Evolutionary conservation across 2,888 invertebrate species (phyloP).

Genomic region (Eupithecia insigniata): DNA sequence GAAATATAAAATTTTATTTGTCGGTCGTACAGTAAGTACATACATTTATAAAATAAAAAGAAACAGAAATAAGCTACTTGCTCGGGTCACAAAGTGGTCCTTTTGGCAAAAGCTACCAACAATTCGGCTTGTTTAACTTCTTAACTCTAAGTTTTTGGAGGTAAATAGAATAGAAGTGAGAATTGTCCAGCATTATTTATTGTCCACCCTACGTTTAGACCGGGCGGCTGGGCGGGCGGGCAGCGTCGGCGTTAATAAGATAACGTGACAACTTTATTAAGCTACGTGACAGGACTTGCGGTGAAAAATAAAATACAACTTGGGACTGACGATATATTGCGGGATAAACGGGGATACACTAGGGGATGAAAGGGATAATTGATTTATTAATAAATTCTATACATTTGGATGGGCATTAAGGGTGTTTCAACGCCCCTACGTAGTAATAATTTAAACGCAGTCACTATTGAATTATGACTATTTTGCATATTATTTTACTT

Average conservation of each 20-base stretch:
- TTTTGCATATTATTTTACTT: background rate
- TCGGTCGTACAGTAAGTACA: too few relatives aligned
- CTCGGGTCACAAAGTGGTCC: too few relatives aligned
- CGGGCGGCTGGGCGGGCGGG: slow-evolving; percentile 27
- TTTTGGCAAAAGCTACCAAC: too few relatives aligned
- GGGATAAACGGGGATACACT: slow-evolving; percentile 14
- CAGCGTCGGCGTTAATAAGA: slow-evolving; percentile 30
- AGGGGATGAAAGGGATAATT: slow-evolving; percentile 6
- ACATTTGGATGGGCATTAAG: background rate
- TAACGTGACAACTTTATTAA: slow-evolving; percentile 43
- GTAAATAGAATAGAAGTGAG: background rate
- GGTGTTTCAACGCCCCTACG: background rate
- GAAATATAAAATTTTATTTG: too few relatives aligned
- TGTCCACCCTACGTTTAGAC: background rate
- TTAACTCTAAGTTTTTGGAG: too few relatives aligned
- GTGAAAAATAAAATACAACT: slow-evolving; percentile 31
- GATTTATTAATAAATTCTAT: background rate
- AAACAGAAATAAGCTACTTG: too few relatives aligned
- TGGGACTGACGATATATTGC: slow-evolving; percentile 15
- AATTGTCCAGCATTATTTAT: slow-evolving; percentile 3
- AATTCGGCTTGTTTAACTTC: background rate
- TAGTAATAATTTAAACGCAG: background rate
- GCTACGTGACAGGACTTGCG: slow-evolving; percentile 32
- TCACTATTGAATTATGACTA: background rate
- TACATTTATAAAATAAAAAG: too few relatives aligned